These are phyloP conservation scores for Erpornis zantholeuca DNA, from an alignment of 2,113 vertebrate species.

Conservation along the genomic window DNA sequence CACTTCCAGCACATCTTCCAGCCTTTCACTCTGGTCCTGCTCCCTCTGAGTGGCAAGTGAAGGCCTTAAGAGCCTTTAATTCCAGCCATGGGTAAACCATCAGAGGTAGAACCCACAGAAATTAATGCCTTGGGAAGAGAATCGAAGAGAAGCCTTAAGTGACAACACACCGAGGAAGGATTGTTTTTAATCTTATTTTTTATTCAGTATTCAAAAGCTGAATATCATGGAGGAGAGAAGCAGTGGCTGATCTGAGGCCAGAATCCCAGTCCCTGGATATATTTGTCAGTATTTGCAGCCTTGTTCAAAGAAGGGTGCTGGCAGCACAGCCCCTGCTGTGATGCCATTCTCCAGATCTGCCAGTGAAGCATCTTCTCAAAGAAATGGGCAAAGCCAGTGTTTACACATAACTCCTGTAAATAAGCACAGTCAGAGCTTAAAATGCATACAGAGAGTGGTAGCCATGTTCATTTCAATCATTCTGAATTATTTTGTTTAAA, in stretches of 20 bases:
- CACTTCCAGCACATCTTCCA: neutral
- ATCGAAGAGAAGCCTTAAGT: neutral
- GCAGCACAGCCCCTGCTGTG: neutral
- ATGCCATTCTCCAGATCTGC: neutral
- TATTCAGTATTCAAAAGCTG: neutral
- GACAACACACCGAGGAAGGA: neutral
- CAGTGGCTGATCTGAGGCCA: neutral
- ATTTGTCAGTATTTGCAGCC: neutral
- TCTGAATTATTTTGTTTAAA: neutral
- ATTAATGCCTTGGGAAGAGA: neutral
- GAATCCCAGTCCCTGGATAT: neutral
- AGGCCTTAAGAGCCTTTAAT: neutral
- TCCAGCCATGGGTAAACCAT: neutral
- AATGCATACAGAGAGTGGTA: neutral
- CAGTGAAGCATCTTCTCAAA: neutral
- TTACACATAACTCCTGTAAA: neutral
- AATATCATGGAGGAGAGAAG: neutral
- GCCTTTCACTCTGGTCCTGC: neutral
- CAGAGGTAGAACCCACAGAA: rapidly evolving
- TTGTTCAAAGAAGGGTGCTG: neutral
- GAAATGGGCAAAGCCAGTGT: neutral
- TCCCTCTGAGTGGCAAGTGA: neutral
- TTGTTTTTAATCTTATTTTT: neutral
- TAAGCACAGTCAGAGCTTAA: neutral
- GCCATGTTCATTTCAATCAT: neutral